Base-by-base conservation (phyloP, 2,888 invertebrate genomes). In the Tillus elongatus region DNA sequence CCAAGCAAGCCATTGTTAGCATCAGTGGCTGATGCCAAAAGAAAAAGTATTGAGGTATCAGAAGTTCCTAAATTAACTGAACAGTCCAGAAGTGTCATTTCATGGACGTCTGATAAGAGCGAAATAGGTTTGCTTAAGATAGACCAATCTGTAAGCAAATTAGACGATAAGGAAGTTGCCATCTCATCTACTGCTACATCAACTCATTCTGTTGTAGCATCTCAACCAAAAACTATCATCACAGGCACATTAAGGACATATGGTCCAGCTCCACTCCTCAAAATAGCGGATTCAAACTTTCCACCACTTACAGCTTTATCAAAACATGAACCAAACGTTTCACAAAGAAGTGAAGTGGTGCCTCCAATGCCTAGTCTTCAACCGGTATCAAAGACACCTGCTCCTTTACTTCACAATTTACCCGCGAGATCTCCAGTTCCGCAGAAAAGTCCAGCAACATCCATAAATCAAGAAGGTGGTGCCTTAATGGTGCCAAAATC, bases 391-490 rank as follows among this genome's bases (percentile, higher is more conserved):
- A 41, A 41, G 4, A 30, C 43, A 13, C 4, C 40, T 47, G 4
- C 44, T 4, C 43, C 51, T 9, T 44, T 49, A n/a, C 38, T 55
- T 27, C 57, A 58, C 32, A 58, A 56, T 45, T 35, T 58, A 34
- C 57, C 56, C 28, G 53, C 53, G 6, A 46, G 54, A 29, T 47
- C 53, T 11, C 54, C 55, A 14, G 42, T 50, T n/a, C 52, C 49
- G 32, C 47, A 45, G 11, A 50, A 47, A 38, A 47, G 51, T 35
- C 44, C 49, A 15, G 36, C 43, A n/a, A 44, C 40, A 11, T 30
- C 43, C 16, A 31, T 14, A 10, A 29, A 40, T 12, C 31, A 39
- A 13, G 47, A 50, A 24, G 37, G 46, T 12, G 36, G 41, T n/a
- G 30, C 39, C 3, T 24, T 50, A 10, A 28, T 44, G 4, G 46